Evolutionary conservation across 2,113 vertebrate species (phyloP), one percentile per base, ranked within the genome.

Genomic region (Phyllostomus discolor): DNA sequence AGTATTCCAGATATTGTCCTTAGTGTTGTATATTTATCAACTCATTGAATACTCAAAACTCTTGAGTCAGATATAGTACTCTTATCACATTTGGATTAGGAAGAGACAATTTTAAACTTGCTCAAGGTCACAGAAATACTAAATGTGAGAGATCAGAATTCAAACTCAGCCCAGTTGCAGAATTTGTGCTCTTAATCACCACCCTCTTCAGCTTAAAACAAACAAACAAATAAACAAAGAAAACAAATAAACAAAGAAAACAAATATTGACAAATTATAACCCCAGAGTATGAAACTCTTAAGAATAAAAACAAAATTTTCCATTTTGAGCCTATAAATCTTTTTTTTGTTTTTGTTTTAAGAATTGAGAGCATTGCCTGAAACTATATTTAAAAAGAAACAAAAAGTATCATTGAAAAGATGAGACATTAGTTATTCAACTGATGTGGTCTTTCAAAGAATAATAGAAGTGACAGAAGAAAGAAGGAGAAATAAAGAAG

Each of bases 291-390:
- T 52, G 1, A 81, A 90, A 69, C 48, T 94, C 35, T 73, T 24
- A 12, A 80, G 89, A 92, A 95, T 73, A 64, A 92, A 88, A 80
- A 64, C 24, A 64, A 66, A 83, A 70, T 85, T 87, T 82, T 73
- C 20, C 57, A 90, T 35, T 81, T 87, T 31, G 83, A 78, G 17
- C 22, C 31, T 50, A 76, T 28, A 4, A 76, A 43, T 88, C 17
- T 76, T 62, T 76, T 31, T 70, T 87, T 38, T 11, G 28, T 7
- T 73, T 46, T 73, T 52, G 24, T 92, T 82, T 90, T 48, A 64
- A 33, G 19, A 96, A 72, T 35, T n/a, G 57, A 69, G 16, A 82
- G 38, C 35, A 87, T 33, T 84, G 31, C 35, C 9, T 64, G 59
- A 69, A 57, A 62, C 41, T 19, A 62, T 50, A 78, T 84, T 66